Percentiles rank a stretch among this genome's conserved stretches.
Conservation (phyloP, 2,888 invertebrate species). For the Agonopterix arenella region DNA sequence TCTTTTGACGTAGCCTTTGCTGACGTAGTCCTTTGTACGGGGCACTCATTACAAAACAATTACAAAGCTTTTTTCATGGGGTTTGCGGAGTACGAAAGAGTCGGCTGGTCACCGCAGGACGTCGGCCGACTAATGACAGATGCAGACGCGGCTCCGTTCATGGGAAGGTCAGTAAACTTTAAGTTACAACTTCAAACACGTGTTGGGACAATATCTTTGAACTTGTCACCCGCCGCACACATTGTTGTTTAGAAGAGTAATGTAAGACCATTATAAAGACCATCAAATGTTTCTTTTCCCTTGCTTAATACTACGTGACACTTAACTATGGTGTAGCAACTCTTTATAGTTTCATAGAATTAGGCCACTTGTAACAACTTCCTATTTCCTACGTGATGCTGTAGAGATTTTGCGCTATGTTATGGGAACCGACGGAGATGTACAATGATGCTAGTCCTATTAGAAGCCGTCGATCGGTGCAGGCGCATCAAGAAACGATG, state of each 20-base stretch:
- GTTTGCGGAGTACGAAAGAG: conserved; percentile 25
- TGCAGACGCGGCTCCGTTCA: conserved; percentile 21
- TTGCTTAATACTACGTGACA: too few species aligned
- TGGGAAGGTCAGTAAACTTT: conserved; percentile 48
- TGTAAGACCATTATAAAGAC: too few species aligned
- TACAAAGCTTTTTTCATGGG: conserved; percentile 29
- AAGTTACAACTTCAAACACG: too few species aligned
- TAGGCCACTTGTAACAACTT: conserved; percentile 17
- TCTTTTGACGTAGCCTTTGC: too few species aligned
- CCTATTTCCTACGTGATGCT: conserved; percentile 38
- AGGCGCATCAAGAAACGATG: conserved; percentile 45
- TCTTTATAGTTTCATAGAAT: conserved; percentile 28
- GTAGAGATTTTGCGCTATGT: conserved; percentile 30
- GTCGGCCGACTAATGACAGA: conserved; percentile 35
- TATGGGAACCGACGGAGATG: conserved; percentile 53
- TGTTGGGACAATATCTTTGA: too few species aligned
- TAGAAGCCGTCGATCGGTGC: conserved; percentile 48
- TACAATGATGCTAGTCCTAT: conserved; percentile 51
- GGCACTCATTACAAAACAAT: conserved; percentile 39
- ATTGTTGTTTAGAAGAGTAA: too few species aligned
- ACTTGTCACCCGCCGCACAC: too few species aligned
- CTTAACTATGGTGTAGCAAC: too few species aligned
- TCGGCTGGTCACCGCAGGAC: conserved; percentile 41
- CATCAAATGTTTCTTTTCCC: too few species aligned
- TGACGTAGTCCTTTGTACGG: conserved; percentile 19